These are phyloP conservation scores for Pachycephala philippinensis DNA, from an alignment of 2,113 vertebrate genomes.

Conservation along the genomic window DNA sequence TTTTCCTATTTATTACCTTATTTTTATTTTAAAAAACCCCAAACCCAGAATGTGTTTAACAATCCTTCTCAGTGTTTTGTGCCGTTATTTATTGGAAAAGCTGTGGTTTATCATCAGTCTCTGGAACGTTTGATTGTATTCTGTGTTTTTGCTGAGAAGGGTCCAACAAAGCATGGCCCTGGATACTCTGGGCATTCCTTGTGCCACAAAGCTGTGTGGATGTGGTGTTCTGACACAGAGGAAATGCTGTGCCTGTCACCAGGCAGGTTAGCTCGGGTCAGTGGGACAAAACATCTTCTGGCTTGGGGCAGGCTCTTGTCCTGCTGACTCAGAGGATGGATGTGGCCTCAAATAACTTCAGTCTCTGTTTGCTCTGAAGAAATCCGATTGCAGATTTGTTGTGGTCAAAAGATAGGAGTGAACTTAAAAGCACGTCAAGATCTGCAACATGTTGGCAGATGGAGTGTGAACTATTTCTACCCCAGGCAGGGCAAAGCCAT, in stretches of 20 bases:
- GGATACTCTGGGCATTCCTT: neutral
- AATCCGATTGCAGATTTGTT: neutral
- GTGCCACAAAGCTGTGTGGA: neutral
- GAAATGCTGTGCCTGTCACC: neutral
- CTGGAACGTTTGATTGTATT: neutral
- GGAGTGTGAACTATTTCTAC: neutral
- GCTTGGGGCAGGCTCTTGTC: neutral
- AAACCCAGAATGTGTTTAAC: neutral
- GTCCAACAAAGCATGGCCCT: neutral
- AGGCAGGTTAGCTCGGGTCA: rapidly evolving
- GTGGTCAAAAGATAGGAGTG: neutral
- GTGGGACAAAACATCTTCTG: neutral
- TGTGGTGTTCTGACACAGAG: rapidly evolving
- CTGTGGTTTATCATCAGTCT: neutral
- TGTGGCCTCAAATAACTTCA: neutral
- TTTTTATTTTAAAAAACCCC: neutral
- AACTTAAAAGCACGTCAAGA: neutral
- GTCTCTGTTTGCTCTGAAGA: neutral
- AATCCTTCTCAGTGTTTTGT: neutral
- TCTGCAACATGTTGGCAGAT: neutral
- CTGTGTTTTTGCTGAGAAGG: neutral
- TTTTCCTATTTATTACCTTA: neutral
- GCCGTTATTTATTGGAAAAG: neutral
- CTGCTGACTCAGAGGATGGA: neutral
- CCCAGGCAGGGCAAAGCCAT: neutral